Percentiles rank a stretch among this genome's conserved stretches.
Conservation (phyloP, 2,113 vertebrate species). For the Prunella himalayana region DNA sequence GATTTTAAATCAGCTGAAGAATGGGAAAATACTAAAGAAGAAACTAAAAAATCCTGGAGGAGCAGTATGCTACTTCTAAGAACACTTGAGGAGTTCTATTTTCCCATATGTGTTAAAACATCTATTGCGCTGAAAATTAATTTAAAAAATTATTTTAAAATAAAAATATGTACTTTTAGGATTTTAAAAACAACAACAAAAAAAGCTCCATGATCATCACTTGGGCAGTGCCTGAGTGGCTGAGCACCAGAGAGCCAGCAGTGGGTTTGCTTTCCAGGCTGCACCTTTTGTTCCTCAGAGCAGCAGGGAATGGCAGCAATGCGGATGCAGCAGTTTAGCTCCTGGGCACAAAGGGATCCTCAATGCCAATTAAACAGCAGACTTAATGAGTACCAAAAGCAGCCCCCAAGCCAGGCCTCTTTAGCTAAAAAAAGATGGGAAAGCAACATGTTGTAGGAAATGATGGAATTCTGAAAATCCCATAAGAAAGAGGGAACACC, state of each 20-base stretch:
- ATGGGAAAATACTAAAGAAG: not conserved
- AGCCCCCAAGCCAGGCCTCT: slow-evolving; percentile 10
- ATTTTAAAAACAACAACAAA: not conserved
- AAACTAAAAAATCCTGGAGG: not conserved
- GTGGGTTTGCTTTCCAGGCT: slow-evolving; percentile 18
- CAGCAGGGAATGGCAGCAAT: slow-evolving; percentile 32
- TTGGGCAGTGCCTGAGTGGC: not conserved
- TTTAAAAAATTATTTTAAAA: not conserved
- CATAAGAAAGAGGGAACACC: slow-evolving; percentile 16
- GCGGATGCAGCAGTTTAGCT: slow-evolving; percentile 29
- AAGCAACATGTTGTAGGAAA: slow-evolving; percentile 36
- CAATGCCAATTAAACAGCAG: slow-evolving; percentile 48
- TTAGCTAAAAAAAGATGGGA: slow-evolving; percentile 4
- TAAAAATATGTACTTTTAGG: not conserved
- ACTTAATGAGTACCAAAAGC: slow-evolving; percentile 37
- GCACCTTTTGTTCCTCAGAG: slow-evolving; percentile 34
- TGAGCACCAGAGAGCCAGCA: not conserved
- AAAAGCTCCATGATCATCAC: not conserved
- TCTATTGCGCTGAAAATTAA: not conserved
- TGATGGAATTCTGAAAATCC: slow-evolving; percentile 53
- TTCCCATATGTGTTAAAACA: not conserved
- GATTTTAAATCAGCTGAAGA: not conserved
- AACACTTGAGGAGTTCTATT: not conserved
- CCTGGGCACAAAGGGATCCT: slow-evolving; percentile 33
- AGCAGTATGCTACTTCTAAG: not conserved